These are phyloP conservation scores for Elaphurus davidianus DNA, from an alignment of 2,113 vertebrate species.

Conservation along the genomic window DNA sequence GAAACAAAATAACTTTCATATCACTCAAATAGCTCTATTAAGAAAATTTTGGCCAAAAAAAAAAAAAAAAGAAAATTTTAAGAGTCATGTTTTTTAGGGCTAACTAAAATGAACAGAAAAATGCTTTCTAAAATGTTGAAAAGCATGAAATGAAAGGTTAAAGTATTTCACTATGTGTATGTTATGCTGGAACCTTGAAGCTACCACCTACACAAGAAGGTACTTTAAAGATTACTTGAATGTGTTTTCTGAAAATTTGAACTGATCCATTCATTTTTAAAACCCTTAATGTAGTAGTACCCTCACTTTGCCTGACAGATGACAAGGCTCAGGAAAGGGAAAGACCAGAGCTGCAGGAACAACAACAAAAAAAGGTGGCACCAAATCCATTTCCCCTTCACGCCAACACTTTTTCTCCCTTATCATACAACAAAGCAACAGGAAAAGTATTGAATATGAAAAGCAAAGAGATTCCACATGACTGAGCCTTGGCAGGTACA, in stretches of 20 bases:
- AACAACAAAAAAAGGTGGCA: background rate
- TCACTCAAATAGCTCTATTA: background rate
- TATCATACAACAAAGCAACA: slow-evolving; percentile 49
- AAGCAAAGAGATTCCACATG: slow-evolving; percentile 4
- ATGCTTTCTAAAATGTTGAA: slow-evolving; percentile 1
- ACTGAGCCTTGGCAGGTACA: slow-evolving; percentile 50
- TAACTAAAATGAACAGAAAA: slow-evolving; percentile 41
- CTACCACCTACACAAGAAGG: background rate
- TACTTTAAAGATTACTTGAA: slow-evolving; percentile 22
- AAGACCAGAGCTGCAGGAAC: slow-evolving; percentile 34
- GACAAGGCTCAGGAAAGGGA: slow-evolving; percentile 35
- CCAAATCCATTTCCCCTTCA: background rate
- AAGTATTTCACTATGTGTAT: slow-evolving; percentile 14
- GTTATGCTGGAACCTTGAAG: background rate
- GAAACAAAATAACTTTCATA: slow-evolving; percentile 25
- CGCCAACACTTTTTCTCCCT: background rate
- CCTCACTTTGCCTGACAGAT: slow-evolving; percentile 38
- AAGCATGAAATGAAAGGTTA: slow-evolving; percentile 40
- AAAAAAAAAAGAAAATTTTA: background rate
- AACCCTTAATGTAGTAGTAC: background rate
- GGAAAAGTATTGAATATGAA: slow-evolving; percentile 30
- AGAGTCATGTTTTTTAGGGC: background rate
- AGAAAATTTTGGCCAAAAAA: background rate
- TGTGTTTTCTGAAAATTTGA: slow-evolving; percentile 2
- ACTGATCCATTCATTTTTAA: slow-evolving; percentile 29